Evolutionary conservation across 2,888 invertebrate genomes (phyloP).

Genomic region (Plutella xylostella): DNA sequence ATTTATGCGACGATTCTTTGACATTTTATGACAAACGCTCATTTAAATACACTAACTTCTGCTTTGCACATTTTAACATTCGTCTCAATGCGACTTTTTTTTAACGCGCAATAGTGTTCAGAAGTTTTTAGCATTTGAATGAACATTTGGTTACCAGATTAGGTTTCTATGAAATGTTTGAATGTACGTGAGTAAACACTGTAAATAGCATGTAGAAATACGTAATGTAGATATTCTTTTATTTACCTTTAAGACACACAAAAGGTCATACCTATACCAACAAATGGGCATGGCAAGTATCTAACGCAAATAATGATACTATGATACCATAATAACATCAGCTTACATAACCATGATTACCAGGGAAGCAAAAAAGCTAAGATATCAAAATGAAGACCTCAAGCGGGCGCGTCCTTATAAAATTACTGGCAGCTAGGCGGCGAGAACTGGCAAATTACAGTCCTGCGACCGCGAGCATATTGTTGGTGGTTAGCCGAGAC

Average conservation of each 20-base stretch:
- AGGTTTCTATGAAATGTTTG: constrained; percentile 35
- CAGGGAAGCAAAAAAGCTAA: constrained; percentile 24
- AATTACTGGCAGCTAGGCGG: constrained; percentile 60
- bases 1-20: constrained; percentile 62
- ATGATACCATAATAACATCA: no score
- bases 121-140: constrained; percentile 58
- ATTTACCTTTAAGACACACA: no score
- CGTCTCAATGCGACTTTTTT: constrained; percentile 53
- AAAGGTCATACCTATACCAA: no score
- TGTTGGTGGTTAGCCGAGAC: constrained; percentile 33
- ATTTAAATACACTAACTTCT: constrained; percentile 61
- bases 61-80: constrained; percentile 59
- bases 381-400: constrained; percentile 50
- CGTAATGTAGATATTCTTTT: no score
- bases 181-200: constrained; percentile 48
- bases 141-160: constrained; percentile 68
- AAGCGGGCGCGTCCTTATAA: constrained; percentile 43
- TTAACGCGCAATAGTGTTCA: constrained; percentile 35
- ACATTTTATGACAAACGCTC: constrained; percentile 63
- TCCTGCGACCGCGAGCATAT: constrained; percentile 37
- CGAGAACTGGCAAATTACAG: constrained; percentile 63
- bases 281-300: no score
- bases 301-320: no score
- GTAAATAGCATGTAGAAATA: not conserved
- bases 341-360: not conserved